Base-by-base conservation (phyloP, 2,113 vertebrate genomes). In the Dicaeum eximium region DNA sequence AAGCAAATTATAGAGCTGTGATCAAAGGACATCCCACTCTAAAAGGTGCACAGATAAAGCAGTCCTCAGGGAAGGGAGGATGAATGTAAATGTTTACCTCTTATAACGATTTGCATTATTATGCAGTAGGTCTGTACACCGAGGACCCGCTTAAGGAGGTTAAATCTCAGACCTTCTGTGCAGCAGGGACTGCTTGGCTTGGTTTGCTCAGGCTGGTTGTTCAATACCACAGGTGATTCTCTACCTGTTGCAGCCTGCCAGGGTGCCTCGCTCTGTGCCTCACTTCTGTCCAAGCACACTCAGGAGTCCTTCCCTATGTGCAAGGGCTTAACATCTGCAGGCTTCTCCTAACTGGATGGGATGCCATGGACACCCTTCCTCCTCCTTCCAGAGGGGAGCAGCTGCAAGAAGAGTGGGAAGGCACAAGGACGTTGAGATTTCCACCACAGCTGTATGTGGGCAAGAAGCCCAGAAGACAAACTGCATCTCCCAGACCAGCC, bases 381-480 rank as follows among this genome's bases (percentile, higher is more conserved):
- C 38, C 3, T 9, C 64, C 30, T 91, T 70, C 71, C 56, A 73
- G 56, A 58, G 30, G 37, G 20, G 10, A 88, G 35, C 77, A 92
- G 65, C 66, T 87, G 57, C 73, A 92, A 28, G 33, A n/a, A 53
- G 61, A 50, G 53, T 62, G 57, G 53, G 70, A 78, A 95, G 54
- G 22, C 51, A 44, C 1, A 13, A 67, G n/a, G 58, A 89, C 50
- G 47, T 3, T 1, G 3, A 83, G 33, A 77, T 79, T 96, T 93
- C 48, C n/a, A 60, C 57, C 15, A 19, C 28, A 91, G 61, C 12
- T 2, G 0, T 37, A 2, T 19, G 22, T 37, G 58, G 66, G 69
- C 25, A 33, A 79, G 81, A 61, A 91, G 54, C 70, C 57, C 74
- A 79, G 78, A 90, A 35, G 57, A 91, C 20, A 57, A 85, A 65